Evolutionary conservation across 2,113 vertebrate genomes (phyloP), one percentile per base, ranked within the genome.

Genomic region (Nycticebus coucang): DNA sequence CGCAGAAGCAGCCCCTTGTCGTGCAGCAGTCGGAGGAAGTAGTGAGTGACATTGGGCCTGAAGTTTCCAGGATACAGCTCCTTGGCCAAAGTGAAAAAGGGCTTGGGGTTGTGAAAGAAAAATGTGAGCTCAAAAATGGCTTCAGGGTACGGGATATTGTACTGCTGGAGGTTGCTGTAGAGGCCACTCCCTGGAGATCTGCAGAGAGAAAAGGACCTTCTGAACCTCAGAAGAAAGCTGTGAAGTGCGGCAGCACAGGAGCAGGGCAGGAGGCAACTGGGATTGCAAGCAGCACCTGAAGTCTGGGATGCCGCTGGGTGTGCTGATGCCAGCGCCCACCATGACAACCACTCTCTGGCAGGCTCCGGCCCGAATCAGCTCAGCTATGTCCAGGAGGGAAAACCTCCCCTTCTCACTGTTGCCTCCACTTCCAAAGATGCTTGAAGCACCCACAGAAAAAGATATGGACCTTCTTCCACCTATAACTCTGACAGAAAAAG

Each of bases 271-370:
- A 53, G 62, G 28, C 37, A 77, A 45, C 24, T 15, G 92, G 74
- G 10, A 4, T 22, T 1, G 30, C 14, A 1, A 28, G 19, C 2
- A 9, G 55, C 89, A 99, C 99, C 99, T 99, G 98, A 99, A 99
- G 91, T 99, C 99, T 0, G 99, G 99, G 96, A 99, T 99, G 92
- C 99, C 99, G 0, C 99, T 99, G 4, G 99, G 99, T 0, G 99
- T 99, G 98, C 99, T 99, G 93, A 99, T 99, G 41, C 99, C 99
- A 0, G 99, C 99, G 0, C 99, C 99, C 0, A 98, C 99, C 99
- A 99, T 99, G 98, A 99, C 99, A 96, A 99, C 98, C 30, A 99
- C 98, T 24, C 98, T 98, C 24, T 21, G 98, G 93, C 98, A 99
- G 78, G 98, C 96, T 96, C 91, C 77, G 75, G 98, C 96, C 93